Conservation (phyloP, 1,140 invertebrate species). For the Lordiphosa collinella region DNA sequence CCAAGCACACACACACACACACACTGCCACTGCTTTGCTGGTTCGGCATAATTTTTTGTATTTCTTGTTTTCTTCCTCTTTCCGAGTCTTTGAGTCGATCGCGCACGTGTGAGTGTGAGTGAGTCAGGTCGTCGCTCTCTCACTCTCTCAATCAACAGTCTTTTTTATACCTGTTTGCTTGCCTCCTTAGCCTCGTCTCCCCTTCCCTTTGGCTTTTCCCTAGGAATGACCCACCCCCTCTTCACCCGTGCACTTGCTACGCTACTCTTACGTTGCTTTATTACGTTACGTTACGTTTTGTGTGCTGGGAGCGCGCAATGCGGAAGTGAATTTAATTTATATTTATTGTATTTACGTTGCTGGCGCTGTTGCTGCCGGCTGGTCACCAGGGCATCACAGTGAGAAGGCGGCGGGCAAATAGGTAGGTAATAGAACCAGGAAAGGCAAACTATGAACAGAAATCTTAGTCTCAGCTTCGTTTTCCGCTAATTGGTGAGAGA, state of each 20-base stretch:
- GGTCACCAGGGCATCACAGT: constrained; percentile 46
- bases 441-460: constrained; percentile 27
- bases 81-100: no score
- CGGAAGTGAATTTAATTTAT: constrained; percentile 80
- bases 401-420: neutral
- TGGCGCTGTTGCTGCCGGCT: constrained; percentile 23
- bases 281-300: constrained; percentile 62
- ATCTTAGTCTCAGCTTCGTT: constrained; percentile 43
- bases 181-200: constrained; percentile 6
- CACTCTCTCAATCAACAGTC: constrained; percentile 40
- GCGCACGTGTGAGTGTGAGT: constrained; percentile 46
- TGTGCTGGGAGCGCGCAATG: constrained; percentile 64
- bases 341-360: constrained; percentile 77
- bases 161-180: constrained; percentile 68
- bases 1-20: no score
- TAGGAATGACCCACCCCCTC: constrained; percentile 42
- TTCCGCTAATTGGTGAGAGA: constrained; percentile 64
- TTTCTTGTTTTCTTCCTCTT: constrained; percentile 55
- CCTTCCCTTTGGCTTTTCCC: constrained; percentile 22
- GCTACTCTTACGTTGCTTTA: constrained; percentile 59
- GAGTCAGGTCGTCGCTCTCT: constrained; percentile 38
- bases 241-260: constrained; percentile 49
- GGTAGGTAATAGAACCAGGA: constrained; percentile 34
- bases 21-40: constrained; percentile 18
- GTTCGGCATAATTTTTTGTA: constrained; percentile 35